Percentiles rank a stretch among this genome's conserved stretches.
phyloP scores from a whole-genome alignment of 2,113 vertebrate genomes.

The Pteruthius melanotis region DNA sequence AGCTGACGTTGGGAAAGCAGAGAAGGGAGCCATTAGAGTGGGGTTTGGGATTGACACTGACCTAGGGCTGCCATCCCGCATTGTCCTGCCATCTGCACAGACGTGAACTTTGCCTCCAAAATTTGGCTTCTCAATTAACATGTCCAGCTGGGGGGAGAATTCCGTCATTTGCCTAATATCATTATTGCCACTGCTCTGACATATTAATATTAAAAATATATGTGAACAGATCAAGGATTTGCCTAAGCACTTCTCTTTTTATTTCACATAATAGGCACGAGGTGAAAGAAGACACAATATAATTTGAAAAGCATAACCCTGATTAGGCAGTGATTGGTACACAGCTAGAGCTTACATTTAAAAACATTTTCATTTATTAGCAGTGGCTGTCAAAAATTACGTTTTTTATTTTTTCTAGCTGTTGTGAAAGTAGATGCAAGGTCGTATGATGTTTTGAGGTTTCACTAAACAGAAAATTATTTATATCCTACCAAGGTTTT shows the following conservation, averaged over 20 bases:
- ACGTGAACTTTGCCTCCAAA: conserved; percentile 92
- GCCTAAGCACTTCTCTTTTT: conserved; percentile 76
- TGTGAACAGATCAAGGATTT: conserved; percentile 72
- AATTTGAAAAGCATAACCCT: conserved; percentile 78
- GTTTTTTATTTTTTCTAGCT: neutral
- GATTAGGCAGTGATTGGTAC: conserved; percentile 76
- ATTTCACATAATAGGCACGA: conserved; percentile 79
- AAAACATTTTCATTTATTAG: conserved; percentile 72
- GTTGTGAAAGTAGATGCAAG: conserved; percentile 36
- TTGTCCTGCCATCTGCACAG: conserved; percentile 94
- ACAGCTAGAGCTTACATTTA: conserved; percentile 66
- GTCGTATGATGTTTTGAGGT: conserved; percentile 24
- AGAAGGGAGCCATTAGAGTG: conserved; percentile 84
- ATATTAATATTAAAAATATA: conserved; percentile 88
- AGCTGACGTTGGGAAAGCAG: conserved; percentile 71
- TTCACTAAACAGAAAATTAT: conserved; percentile 33
- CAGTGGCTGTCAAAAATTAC: conserved; percentile 57
- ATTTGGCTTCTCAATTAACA: conserved; percentile 96
- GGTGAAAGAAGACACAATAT: conserved; percentile 77
- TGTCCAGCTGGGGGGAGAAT: conserved; percentile 95
- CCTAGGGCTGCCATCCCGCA: conserved; percentile 81
- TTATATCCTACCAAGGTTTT: conserved; percentile 11
- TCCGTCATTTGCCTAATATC: conserved; percentile 90
- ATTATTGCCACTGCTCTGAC: conserved; percentile 82
- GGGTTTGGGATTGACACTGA: conserved; percentile 86